Evolutionary conservation across 1,140 invertebrate genomes (phyloP).

Genomic region (Dreissena polymorpha): DNA sequence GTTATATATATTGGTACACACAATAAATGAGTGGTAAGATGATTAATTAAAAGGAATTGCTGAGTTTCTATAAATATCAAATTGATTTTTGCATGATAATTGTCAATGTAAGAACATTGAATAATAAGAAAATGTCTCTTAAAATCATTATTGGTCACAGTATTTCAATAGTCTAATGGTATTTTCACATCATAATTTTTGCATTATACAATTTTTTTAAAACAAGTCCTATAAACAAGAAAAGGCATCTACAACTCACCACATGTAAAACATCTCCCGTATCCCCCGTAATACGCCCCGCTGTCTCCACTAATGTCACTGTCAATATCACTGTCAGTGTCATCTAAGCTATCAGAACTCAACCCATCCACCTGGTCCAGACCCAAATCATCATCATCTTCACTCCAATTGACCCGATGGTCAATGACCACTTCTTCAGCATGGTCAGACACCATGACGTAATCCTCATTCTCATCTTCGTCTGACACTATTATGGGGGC

Average conservation of each 20-base stretch:
- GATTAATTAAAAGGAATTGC: too few species aligned
- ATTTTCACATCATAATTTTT: too few species aligned
- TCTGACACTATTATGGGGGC: not conserved
- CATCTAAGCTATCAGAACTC: not conserved
- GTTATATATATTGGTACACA: too few species aligned
- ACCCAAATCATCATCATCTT: slow-evolving; percentile 4
- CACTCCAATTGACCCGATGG: not conserved
- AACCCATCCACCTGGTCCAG: not conserved
- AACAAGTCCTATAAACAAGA: too few species aligned
- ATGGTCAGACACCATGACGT: not conserved
- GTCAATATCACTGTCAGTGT: not conserved
- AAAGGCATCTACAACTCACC: slow-evolving; percentile 5
- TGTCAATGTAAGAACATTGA: too few species aligned
- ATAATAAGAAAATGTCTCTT: too few species aligned
- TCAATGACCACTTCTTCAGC: not conserved
- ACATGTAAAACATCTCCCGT: slow-evolving; percentile 33
- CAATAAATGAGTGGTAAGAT: too few species aligned
- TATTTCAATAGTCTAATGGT: too few species aligned
- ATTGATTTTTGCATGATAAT: too few species aligned
- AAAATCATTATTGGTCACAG: too few species aligned
- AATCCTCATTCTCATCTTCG: slow-evolving; percentile 7
- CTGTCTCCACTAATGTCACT: slow-evolving; percentile 22
- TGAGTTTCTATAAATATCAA: too few species aligned
- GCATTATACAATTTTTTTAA: too few species aligned
- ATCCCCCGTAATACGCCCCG: slow-evolving; percentile 43